Evolutionary conservation across 2,113 vertebrate species (phyloP), one percentile per base, ranked within the genome.

Genomic region (Columba livia): DNA sequence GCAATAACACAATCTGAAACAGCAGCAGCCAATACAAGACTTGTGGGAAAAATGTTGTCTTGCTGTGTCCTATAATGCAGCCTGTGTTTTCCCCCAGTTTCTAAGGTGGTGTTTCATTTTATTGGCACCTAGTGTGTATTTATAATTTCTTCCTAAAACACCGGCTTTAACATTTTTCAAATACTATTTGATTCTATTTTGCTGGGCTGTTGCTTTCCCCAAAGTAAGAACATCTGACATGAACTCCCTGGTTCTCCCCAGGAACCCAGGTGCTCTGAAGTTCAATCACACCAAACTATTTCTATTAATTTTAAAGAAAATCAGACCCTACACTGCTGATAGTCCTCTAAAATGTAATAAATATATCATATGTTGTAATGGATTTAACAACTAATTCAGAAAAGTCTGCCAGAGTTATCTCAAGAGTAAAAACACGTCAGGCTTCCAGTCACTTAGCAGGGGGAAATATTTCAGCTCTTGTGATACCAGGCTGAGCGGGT

Each of bases 341-440:
- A 81, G 23, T 32, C 20, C 24, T 60, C 42, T 51, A 67, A 94
- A 82, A 79, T 9, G 3, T 21, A 77, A 58, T 31, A 61, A 85
- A 79, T 28, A 69, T 89, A 40, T n/a, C 4, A 44, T 65, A 29
- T 47, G 8, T 65, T 90, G 15, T 61, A 92, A 79, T 0, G 1
- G 60, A 81, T 78, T 78, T 88, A 92, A 71, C 26, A 80, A 44
- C 50, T 79, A 79, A 88, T 34, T 29, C 40, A 62, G 40, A 50
- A 88, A 82, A 88, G 5, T 50, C 72, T 79, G 56, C 32, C n/a
- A 42, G 70, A 71, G n/a, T 70, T 87, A 62, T 85, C 93, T 87
- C 56, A 86, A 72, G 21, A 66, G 23, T 29, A 85, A 60, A 85
- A 88, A 53, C 15, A 38, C 1, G 16, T 65, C 32, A 65, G 26